Evolutionary conservation across 1,140 invertebrate genomes (phyloP).

Genomic region (Periplaneta americana): DNA sequence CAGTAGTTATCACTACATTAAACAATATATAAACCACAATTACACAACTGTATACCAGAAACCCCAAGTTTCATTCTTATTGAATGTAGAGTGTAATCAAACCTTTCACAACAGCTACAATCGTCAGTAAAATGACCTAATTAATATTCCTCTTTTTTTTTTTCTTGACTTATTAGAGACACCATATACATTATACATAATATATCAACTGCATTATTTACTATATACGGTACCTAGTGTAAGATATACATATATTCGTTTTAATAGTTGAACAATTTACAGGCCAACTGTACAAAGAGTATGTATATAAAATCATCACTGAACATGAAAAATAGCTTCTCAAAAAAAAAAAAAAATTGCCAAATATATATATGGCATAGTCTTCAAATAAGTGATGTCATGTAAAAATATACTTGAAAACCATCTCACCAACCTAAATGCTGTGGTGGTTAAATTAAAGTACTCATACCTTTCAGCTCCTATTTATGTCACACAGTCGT

Average conservation of each 20-base stretch:
- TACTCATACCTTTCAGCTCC: not conserved
- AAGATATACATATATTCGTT: not conserved
- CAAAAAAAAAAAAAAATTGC: not conserved
- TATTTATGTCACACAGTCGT: constrained; percentile 3
- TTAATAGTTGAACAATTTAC: not conserved
- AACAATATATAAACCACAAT: too few relatives aligned
- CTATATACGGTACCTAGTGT: too few relatives aligned
- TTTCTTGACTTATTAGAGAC: too few relatives aligned
- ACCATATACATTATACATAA: not conserved
- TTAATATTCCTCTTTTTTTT: too few relatives aligned
- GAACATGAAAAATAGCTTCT: not conserved
- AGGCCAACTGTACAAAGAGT: not conserved
- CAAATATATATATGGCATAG: not conserved
- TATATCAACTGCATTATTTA: not conserved
- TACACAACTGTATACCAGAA: too few relatives aligned
- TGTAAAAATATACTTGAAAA: not conserved
- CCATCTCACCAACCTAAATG: not conserved
- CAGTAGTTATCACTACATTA: too few relatives aligned
- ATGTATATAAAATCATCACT: not conserved
- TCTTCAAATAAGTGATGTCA: not conserved
- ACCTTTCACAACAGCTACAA: too few relatives aligned
- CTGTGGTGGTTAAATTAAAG: not conserved
- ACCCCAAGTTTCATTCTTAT: too few relatives aligned
- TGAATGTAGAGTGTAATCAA: too few relatives aligned
- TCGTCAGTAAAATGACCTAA: too few relatives aligned